Evolutionary conservation across 2,113 vertebrate genomes (phyloP), one percentile per base, ranked within the genome.

Genomic region (Equus quagga): DNA sequence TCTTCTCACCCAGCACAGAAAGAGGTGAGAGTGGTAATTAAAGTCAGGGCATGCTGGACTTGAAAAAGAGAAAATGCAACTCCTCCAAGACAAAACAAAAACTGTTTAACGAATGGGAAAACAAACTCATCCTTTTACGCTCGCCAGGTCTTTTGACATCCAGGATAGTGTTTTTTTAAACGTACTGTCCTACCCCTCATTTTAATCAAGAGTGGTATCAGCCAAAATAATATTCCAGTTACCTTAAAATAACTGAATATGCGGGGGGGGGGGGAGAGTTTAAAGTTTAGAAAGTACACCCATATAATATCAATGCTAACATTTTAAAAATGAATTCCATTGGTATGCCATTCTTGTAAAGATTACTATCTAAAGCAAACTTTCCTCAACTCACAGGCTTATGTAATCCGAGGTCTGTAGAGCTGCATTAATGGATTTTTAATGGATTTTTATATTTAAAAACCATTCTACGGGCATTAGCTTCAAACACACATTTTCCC

Each of bases 21-120:
- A 70, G 73, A 83, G 56, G 75, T 79, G 73, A 94, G 46, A 13
- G n/a, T 56, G 62, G 69, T 72, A 62, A 93, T 96, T 94, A 97
- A 97, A 94, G 90, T 46, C 69, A 65, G 85, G 79, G 31, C 54
- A 15, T 3, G 36, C 1, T 41, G 87, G 65, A 81, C 31, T 51
- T 70, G 33, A 72, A 70, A 85, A 73, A 70, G 64, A 60, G 24
- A 89, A 87, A 87, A 9, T 49, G 11, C 15, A 86, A 69, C 23
- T 23, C 49, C 85, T 83, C 91, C 1, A 3, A 64, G 49, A 65
- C 54, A 83, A 96, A 79, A 56, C 51, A 88, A 73, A 91, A 94
- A 86, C 21, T 41, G 49, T 65, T 70, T 7, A 70, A 73, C 60
- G 44, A 76, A 79, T 15, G 31, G 75, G 86, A 46, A 11, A n/a